Evolutionary conservation across 2,888 invertebrate species (phyloP), one percentile per base, ranked within the genome.

Genomic region (Neoaliturus tenellus): DNA sequence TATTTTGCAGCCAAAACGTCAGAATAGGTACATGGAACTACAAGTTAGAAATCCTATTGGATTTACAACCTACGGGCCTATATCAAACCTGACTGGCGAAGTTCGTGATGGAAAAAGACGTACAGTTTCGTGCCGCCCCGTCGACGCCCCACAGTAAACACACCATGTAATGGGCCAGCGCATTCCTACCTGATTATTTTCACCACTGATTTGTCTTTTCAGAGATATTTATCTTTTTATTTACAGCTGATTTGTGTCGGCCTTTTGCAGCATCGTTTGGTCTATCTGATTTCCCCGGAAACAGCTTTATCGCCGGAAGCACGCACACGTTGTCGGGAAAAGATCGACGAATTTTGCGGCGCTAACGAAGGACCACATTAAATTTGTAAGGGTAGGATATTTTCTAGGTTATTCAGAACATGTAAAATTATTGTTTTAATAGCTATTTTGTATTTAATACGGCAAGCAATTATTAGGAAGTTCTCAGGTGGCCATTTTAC

Each of bases 151-250:
- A 25, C 31, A 62, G 31, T 62, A 62, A 62, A 62, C 62, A 62
- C 14, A 20, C 25, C 3, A 31, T 28, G 28, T 62, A 17, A 62
- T 31, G 31, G 62, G 1, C 1, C 25, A n/a, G 28, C 62, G 20
- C 67, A 35, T 10, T 39, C 20, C 35, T 39, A 69, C 39, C 69
- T 69, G 39, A 69, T 69, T 69, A 69, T 69, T 69, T 69, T 35
- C 39, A 69, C 67, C 33, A 17, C 69, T 17, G 69, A 35, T 39
- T 69, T 23, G 20, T 39, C 69, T 39, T 20, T 35, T 28, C 67
- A 28, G 62, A 23, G 62, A 31, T 62, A 62, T 62, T 31, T 62
- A 62, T 62, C 62, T 62, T 14, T 62, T 62, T 62, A 28, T 62
- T 62, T 62, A 62, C 62, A 31, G 28, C 62, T 62, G 62, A 62